Evolutionary conservation across 2,888 invertebrate species (phyloP), one percentile per base, ranked within the genome.

Genomic region (Augochlorella aurata): DNA sequence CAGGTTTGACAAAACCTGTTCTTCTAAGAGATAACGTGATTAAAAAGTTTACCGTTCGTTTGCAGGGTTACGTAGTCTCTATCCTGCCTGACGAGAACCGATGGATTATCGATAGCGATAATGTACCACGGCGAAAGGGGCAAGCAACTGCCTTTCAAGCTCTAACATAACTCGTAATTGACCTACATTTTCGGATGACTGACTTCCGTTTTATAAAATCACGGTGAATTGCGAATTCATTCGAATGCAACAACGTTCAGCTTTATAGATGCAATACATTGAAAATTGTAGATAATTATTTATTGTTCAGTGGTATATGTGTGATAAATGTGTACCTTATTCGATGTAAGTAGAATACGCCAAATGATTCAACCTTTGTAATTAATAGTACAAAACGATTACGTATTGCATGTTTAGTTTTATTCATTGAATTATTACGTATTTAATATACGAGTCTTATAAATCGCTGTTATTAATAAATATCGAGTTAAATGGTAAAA

Each of bases 1-100:
- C 87, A 87, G 80, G 84, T 86, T 87, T 82, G 81, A 87, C 83
- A 87, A 86, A 88, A 87, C 81, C 85, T 81, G 79, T 88, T 67
- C 82, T 79, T 85, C 85, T 77, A 75, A 81, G 82, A 70, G 82
- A 81, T 89, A 88, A 87, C 85, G 77, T 66, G 77, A 89, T 89
- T 89, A 86, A 63, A 71, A 84, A 87, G 84, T 89, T 88, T 52
- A 76, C 67, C 82, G 83, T 80, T 79, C 87, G 82, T 82, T 81
- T 77, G 78, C 38, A 67, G 70, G 45, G 16, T 68, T 18, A 38
- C 47, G 45, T 58, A 50, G 54, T 12, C 44, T 45, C 52, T 58
- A n/a, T 24, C 54, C 38, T 38, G 38, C n/a, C 49, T n/a, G 24
- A 49, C 69, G 7, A 29, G 24, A 7, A 49, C 49, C 52, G 68